Base-by-base conservation (phyloP, 1,140 invertebrate genomes). In the Tachypleus tridentatus region DNA sequence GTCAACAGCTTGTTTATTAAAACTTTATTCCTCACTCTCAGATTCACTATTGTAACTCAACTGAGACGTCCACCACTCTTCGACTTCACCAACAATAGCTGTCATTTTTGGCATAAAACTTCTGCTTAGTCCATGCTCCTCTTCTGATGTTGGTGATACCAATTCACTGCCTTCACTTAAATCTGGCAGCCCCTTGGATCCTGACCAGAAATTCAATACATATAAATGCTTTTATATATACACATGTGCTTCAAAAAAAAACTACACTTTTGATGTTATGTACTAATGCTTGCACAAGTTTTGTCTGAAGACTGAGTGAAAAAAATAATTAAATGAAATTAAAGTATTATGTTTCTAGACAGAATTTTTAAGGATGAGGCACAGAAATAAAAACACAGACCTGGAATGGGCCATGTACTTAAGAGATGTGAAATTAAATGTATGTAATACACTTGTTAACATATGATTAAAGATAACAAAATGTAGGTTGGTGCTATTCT, bases 181-280 rank as follows among this genome's bases (percentile, higher is more conserved):
- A 56, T 77, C 75, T 7, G 77, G 76, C 11, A 77, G 69, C 52
- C 74, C 75, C 67, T 77, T 78, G 58, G 69, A 70, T 49, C 70
- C 76, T 76, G 63, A n/a, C 69, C 64, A 60, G 66, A 63, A 68
- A 66, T 11, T 9, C 10, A 61, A 64, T 60, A 48, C 7, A 63
- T 64, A 48, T 11, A 51, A 53, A n/a, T 47, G 9, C 1, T 8
- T 29, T 50, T 10, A 11, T 29, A 29, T 1, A 49, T 47, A 29
- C 29, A 29, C 29, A 29, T 29, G 29, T 2, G 2, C 29, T 29
- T 52, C 53, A 4, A n/a, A 6, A 63, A 52, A 3, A 49, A 49
- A 6, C 29, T n/a, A 48, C 7, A 11, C 3, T 3, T 8, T 61
- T 6, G 52, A 29, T 11, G 11, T 9, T 9, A 56, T 11, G 9